Conservation (phyloP, 1,140 invertebrate species). For the Plectrocnemia conspersa region DNA sequence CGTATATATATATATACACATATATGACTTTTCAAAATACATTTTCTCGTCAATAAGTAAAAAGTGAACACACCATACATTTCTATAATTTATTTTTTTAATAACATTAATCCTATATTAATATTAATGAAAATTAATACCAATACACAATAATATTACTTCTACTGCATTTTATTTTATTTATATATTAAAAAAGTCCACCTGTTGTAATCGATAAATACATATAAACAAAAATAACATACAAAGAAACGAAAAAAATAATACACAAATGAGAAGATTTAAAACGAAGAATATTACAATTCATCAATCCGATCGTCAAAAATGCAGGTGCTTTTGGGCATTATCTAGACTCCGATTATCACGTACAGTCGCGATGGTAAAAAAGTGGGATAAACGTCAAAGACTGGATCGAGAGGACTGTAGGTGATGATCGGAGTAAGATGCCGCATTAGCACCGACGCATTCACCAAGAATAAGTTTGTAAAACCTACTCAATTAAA, state of each 20-base stretch:
- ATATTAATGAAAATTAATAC: constrained; percentile 12
- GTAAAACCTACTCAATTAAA: constrained; percentile 33
- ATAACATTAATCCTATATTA: constrained; percentile 15
- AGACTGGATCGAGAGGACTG: not conserved
- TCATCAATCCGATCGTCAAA: too few relatives aligned
- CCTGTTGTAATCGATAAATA: too few relatives aligned
- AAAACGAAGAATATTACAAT: too few relatives aligned
- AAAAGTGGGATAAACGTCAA: not conserved
- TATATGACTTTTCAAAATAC: constrained; percentile 20
- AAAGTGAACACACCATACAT: constrained; percentile 25
- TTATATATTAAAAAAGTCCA: too few relatives aligned
- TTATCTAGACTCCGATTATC: constrained; percentile 12
- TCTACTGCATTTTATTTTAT: too few relatives aligned
- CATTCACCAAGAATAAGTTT: constrained; percentile 30
- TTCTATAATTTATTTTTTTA: constrained; percentile 11
- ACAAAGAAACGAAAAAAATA: too few relatives aligned
- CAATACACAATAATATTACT: not conserved
- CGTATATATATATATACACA: too few relatives aligned
- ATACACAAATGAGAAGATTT: too few relatives aligned
- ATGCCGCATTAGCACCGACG: constrained; percentile 26
- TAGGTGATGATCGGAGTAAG: constrained; percentile 14
- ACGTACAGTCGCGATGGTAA: too few relatives aligned
- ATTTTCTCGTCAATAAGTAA: constrained; percentile 22
- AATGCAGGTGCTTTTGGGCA: constrained; percentile 13
- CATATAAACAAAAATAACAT: too few relatives aligned